Conservation (phyloP, 2,113 vertebrate genomes). For the Microcebus griseorufus region DNA sequence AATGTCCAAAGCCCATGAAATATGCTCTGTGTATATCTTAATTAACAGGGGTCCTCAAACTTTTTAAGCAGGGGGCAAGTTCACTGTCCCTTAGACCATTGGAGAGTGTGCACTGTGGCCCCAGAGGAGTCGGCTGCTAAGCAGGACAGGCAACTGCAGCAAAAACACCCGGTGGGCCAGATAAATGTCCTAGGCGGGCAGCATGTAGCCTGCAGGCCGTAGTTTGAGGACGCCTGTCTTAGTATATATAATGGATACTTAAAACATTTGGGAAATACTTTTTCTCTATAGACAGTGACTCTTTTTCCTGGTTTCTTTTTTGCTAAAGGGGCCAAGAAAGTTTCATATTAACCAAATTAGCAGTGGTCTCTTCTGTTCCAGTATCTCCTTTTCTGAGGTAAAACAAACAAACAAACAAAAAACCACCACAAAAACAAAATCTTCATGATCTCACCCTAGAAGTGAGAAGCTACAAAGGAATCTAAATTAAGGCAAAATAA, state of each 20-base stretch:
- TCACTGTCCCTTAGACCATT: too few species aligned
- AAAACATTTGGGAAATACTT: neutral
- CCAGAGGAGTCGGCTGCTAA: too few species aligned
- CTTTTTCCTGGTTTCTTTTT: neutral
- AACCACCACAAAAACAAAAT: neutral
- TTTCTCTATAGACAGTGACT: accelerated
- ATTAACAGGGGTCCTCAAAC: too few species aligned
- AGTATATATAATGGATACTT: neutral
- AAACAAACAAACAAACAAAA: neutral
- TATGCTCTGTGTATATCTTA: neutral
- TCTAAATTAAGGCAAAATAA: neutral
- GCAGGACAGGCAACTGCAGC: too few species aligned
- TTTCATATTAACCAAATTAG: neutral
- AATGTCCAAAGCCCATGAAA: neutral
- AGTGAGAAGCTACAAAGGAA: neutral
- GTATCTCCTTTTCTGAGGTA: neutral
- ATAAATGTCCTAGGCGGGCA: too few species aligned
- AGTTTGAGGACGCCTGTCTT: too few species aligned
- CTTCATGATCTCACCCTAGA: neutral
- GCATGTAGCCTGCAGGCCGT: too few species aligned
- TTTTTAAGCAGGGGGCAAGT: too few species aligned
- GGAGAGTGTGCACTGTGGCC: too few species aligned
- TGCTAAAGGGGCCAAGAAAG: neutral
- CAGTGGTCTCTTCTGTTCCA: neutral
- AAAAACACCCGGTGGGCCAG: too few species aligned